Evolutionary conservation across 2,113 vertebrate genomes (phyloP), one percentile per base, ranked within the genome.

Genomic region (Rhynchopsitta pachyrhyncha): DNA sequence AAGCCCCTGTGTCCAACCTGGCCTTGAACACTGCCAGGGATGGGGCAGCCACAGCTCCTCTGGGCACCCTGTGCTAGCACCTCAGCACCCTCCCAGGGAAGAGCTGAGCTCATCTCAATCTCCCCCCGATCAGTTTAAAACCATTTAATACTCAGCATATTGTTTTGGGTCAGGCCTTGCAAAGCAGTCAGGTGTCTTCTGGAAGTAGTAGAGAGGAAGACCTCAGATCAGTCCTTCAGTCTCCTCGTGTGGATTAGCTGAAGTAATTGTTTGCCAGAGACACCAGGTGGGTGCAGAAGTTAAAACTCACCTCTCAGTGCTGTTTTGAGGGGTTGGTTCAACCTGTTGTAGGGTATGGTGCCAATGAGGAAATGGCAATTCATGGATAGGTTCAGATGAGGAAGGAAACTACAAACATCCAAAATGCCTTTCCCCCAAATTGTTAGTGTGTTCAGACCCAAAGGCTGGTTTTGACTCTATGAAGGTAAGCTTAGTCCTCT

Each of bases 401-500:
- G 29, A 78, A 81, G 69, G 49, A 76, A 95, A 57, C 55, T 28
- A 6, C 37, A 47, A 92, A 64, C 27, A 44, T 60, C 13, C 47
- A 64, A 76, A 84, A 75, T 42, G 55, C 41, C 31, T 69, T 87
- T 69, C 44, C 2, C 57, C 44, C 31, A 59, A 4, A 42, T 62
- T 49, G 77, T 64, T 35, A 9, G 70, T 44, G 11, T 27, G 28
- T 70, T 79, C 49, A 47, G 37, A 57, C 59, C 81, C 70, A 82
- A 64, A 49, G 70, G 31, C n/a, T 86, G 63, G 37, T 60, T 95
- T 82, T 89, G 88, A 66, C 70, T 79, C 83, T 52, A 71, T 47
- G 86, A 93, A 94, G 62, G 92, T 96, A 94, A 94, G 63, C 39
- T 95, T 95, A 94, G 91, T 95, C 96, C 96, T 96, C 93, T 94